Evolutionary conservation across 2,113 vertebrate genomes (phyloP), one percentile per base, ranked within the genome.

Genomic region (Vimba vimba): DNA sequence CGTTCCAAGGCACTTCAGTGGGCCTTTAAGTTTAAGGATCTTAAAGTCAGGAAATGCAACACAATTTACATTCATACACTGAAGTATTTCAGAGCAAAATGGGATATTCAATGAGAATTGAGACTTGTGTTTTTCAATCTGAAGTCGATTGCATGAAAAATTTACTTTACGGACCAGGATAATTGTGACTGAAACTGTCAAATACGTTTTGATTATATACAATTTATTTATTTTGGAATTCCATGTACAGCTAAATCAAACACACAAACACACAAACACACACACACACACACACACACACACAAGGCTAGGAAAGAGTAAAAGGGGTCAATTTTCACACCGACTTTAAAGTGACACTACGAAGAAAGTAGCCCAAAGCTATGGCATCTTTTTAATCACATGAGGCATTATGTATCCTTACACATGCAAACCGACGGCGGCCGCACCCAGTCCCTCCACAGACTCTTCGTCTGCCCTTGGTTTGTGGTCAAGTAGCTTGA

Each of bases 381-480:
- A 64, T 66, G n/a, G 47, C 47, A 76, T 55, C 39, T 76, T 76
- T 76, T 52, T 75, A 55, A 81, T 82, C 36, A 85, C 9, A 45
- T 21, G 8, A 50, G 30, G 68, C 45, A 30, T 55, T 30, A 30
- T 78, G 10, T 62, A 79, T 59, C 25, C 71, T 11, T 82, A 64
- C 21, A 47, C 71, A 74, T 62, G 62, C 73, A 78, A 57, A 85
- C 78, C 52, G 4, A 87, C 1, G 47, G 27, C 1, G 30, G 74
- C 57, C 91, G 86, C 94, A 92, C 94, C 94, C 93, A 90, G 91
- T 87, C 89, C 91, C 86, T 89, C 45, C 90, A 91, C 92, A 93
- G 91, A 93, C 92, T 91, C 89, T 52, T 87, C 91, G 92, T 94
- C 94, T 94, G 91, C 91, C 88, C 87, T 77, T 86, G 91, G 89